These are phyloP conservation scores for Glossophaga mutica DNA, from an alignment of 2,797 vertebrate genomes.

Conservation along the genomic window DNA sequence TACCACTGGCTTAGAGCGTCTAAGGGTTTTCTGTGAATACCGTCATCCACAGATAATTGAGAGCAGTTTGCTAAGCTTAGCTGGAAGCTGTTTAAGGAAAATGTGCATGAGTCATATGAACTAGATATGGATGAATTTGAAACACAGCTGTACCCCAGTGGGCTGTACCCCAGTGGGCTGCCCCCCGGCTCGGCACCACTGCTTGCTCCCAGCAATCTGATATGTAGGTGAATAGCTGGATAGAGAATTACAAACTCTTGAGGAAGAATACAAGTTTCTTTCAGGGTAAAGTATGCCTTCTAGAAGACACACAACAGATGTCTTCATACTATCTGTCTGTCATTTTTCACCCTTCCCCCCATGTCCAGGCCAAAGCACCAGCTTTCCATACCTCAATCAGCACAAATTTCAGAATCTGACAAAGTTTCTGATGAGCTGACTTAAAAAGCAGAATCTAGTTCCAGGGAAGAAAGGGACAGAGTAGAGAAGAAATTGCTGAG, in stretches of 20 bases:
- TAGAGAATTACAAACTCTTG: not conserved
- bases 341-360: not conserved
- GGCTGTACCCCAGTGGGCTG: not conserved
- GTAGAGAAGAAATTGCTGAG: not conserved
- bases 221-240: not conserved
- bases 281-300: not conserved
- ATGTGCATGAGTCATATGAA: not conserved
- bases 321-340: not conserved
- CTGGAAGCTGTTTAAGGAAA: not conserved
- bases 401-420: conserved; percentile 7
- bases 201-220: not conserved
- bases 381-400: not conserved
- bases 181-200: not conserved
- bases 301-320: not conserved
- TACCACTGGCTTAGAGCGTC: not conserved
- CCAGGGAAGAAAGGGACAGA: not conserved
- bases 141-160: not conserved
- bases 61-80: not conserved
- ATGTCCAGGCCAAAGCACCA: not conserved
- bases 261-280: not conserved
- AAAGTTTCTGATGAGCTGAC: not conserved
- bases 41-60: not conserved
- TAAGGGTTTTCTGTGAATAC: not conserved
- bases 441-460: conserved; percentile 22
- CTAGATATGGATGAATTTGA: not conserved